A percentile compares a stretch with the other conserved stretches of the same genome.
Evolutionary conservation across 2,797 vertebrate genomes (phyloP).

Genomic region (Hippopotamyrus pictus): DNA sequence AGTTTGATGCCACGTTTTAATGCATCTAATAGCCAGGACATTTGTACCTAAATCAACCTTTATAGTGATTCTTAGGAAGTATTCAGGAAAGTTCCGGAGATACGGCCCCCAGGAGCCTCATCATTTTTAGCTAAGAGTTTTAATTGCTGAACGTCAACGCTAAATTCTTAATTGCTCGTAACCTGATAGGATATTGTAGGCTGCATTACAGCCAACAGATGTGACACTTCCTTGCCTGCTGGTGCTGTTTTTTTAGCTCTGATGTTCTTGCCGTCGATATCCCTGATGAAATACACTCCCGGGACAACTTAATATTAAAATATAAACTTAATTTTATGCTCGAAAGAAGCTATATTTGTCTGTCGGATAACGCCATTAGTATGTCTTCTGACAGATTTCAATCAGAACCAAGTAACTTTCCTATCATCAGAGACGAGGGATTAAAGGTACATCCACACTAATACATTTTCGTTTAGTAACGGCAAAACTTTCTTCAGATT

Average conservation of each 20-base stretch:
- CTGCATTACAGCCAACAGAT: neutral
- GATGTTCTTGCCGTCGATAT: neutral
- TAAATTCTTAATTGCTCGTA: neutral
- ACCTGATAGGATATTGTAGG: neutral
- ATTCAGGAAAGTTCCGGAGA: neutral
- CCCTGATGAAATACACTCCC: neutral
- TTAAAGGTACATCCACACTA: neutral
- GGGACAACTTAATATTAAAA: neutral
- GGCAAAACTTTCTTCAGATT: neutral
- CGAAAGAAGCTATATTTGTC: neutral
- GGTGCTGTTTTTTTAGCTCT: neutral
- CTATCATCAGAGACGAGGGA: neutral
- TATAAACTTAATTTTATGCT: neutral
- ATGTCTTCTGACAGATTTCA: neutral
- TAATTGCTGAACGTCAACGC: neutral
- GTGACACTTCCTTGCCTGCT: neutral
- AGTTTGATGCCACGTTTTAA: neutral
- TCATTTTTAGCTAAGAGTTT: neutral
- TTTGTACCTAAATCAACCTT: neutral
- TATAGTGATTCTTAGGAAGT: neutral
- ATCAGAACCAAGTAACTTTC: neutral
- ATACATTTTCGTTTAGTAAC: neutral
- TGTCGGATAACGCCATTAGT: neutral
- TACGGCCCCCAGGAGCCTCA: neutral
- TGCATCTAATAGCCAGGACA: neutral